These are phyloP conservation scores for Eurytoma adleriae DNA, from an alignment of 2,888 invertebrate genomes.

Conservation along the genomic window DNA sequence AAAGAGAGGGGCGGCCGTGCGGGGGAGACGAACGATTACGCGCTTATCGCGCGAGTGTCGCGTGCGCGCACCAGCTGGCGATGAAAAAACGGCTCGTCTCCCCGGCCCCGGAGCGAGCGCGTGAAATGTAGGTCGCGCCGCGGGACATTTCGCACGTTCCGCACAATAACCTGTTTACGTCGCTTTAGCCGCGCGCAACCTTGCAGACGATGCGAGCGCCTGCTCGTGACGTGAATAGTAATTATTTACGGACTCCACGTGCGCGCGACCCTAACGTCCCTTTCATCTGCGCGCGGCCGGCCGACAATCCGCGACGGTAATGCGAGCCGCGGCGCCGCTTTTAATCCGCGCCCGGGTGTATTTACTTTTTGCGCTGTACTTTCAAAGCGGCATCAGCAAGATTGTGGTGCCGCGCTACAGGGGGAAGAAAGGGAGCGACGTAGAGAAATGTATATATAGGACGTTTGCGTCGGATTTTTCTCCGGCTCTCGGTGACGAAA, in stretches of 20 bases:
- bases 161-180: conserved; percentile 65
- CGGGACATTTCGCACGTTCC: conserved; percentile 56
- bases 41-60: conserved; percentile 3
- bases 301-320: conserved; percentile 2
- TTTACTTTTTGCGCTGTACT: too few species aligned
- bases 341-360: too few species aligned
- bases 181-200: conserved; percentile 49
- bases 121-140: conserved; percentile 41
- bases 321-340: background rate
- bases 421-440: too few species aligned
- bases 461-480: too few species aligned
- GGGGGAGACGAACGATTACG: background rate
- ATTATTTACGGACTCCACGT: conserved; percentile 58
- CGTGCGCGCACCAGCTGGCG: conserved; percentile 4
- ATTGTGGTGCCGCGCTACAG: too few species aligned
- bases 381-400: too few species aligned
- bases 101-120: background rate
- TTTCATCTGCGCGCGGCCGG: background rate
- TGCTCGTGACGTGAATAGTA: conserved; percentile 64
- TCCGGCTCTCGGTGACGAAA: too few species aligned
- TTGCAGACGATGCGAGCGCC: conserved; percentile 37
- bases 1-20: too few species aligned
- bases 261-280: conserved; percentile 12
- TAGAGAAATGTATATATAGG: too few species aligned
- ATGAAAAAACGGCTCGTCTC: conserved; percentile 24